These are phyloP conservation scores for Sebastes schlegelii DNA, from an alignment of 2,113 vertebrate species.

Conservation along the genomic window DNA sequence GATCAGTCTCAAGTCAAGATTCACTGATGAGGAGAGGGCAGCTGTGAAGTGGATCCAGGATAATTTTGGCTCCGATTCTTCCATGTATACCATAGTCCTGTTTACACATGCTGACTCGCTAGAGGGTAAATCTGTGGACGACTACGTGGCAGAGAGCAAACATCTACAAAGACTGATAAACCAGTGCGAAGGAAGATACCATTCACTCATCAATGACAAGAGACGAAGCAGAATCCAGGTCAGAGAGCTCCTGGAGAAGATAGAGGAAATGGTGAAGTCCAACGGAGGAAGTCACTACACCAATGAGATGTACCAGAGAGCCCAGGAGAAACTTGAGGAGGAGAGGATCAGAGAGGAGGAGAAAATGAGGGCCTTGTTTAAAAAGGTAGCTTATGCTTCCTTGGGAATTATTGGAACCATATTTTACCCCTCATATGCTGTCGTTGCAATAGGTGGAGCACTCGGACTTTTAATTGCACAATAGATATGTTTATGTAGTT, in stretches of 20 bases:
- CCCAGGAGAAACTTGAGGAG: conserved; percentile 6
- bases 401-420: too few species aligned
- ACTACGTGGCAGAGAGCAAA: not conserved
- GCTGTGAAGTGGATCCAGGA: conserved; percentile 56
- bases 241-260: conserved; percentile 46
- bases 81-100: conserved; percentile 58
- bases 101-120: conserved; percentile 69
- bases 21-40: conserved; percentile 50
- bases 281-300: conserved; percentile 60
- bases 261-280: conserved; percentile 11
- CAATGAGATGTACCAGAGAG: conserved; percentile 49
- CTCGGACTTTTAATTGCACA: not conserved
- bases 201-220: conserved; percentile 49
- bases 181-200: conserved; percentile 44
- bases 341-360: not conserved
- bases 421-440: too few species aligned
- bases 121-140: not conserved
- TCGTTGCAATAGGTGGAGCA: too few species aligned
- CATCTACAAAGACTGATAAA: conserved; percentile 25
- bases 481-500: not conserved
- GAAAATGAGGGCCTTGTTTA: too few species aligned
- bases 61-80: not conserved
- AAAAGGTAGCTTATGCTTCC: too few species aligned
- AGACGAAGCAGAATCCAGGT: conserved; percentile 25
- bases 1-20: conserved; percentile 46